Conservation (phyloP, 2,797 vertebrate genomes). For the Serranus cabrilla region DNA sequence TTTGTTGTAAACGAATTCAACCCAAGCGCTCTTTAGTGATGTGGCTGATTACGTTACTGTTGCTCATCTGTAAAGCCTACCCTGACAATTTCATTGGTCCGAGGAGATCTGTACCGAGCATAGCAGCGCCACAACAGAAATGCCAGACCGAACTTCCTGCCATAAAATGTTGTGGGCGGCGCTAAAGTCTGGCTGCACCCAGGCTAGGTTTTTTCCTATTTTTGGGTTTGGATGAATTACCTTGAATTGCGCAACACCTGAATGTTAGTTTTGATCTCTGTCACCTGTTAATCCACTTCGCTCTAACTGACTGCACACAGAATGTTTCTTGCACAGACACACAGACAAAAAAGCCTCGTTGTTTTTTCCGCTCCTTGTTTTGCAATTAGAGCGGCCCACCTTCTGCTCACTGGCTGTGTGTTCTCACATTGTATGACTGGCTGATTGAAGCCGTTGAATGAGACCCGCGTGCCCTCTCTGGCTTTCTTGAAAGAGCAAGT, state of each 20-base stretch:
- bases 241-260: slow-evolving; percentile 14
- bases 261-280: slow-evolving; percentile 26
- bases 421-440: neutral
- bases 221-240: slow-evolving; percentile 8
- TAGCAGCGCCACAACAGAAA: too few relatives aligned
- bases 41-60: too few relatives aligned
- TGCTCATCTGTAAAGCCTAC: too few relatives aligned
- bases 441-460: slow-evolving; percentile 56
- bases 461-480: slow-evolving; percentile 37
- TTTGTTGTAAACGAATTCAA: too few relatives aligned
- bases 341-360: slow-evolving; percentile 20
- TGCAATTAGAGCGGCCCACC: slow-evolving; percentile 41
- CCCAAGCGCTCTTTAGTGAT: too few relatives aligned
- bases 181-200: too few relatives aligned
- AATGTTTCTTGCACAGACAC: slow-evolving; percentile 17
- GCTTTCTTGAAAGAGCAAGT: slow-evolving; percentile 21
- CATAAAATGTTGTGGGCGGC: too few relatives aligned
- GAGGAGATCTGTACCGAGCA: too few relatives aligned
- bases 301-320: slow-evolving; percentile 8
- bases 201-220: too few relatives aligned
- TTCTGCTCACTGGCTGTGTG: neutral
- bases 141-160: too few relatives aligned
- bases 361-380: slow-evolving; percentile 33
- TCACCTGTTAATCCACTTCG: slow-evolving; percentile 32
- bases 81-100: too few relatives aligned